phyloP scores from a whole-genome alignment of 2,888 invertebrate genomes.

The Philonicus albiceps region DNA sequence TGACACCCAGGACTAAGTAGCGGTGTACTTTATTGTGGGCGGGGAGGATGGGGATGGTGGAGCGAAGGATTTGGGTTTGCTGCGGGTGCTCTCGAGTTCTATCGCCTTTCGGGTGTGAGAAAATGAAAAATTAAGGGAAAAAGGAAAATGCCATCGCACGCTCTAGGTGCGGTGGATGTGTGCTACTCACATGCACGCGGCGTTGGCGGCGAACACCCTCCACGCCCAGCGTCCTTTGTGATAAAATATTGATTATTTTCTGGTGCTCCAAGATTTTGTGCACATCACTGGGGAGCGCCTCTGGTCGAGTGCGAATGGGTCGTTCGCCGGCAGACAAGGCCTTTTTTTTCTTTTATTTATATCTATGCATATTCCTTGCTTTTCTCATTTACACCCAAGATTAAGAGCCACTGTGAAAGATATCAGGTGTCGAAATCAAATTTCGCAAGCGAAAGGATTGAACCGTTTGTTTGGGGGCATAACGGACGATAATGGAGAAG shows the following conservation, averaged over 20 bases:
- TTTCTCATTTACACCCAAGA: neutral
- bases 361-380: neutral
- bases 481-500: neutral
- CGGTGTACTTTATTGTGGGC: neutral
- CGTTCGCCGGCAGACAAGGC: neutral
- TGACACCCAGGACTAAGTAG: neutral
- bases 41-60: neutral
- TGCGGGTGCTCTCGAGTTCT: neutral
- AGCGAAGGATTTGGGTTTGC: neutral
- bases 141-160: neutral
- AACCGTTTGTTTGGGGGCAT: neutral
- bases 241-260: constrained; percentile 36
- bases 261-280: constrained; percentile 15
- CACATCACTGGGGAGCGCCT: neutral
- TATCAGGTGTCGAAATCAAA: constrained; percentile 22
- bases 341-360: neutral
- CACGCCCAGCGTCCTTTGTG: constrained; percentile 30
- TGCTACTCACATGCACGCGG: constrained; percentile 3
- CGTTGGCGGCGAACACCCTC: neutral
- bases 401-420: neutral
- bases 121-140: neutral
- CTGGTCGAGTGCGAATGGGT: neutral
- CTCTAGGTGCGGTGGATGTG: neutral
- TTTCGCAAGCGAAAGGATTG: neutral
- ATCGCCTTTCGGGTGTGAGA: neutral